Base-by-base conservation (phyloP, 2,888 invertebrate species). In the Mimachlamys varia region DNA sequence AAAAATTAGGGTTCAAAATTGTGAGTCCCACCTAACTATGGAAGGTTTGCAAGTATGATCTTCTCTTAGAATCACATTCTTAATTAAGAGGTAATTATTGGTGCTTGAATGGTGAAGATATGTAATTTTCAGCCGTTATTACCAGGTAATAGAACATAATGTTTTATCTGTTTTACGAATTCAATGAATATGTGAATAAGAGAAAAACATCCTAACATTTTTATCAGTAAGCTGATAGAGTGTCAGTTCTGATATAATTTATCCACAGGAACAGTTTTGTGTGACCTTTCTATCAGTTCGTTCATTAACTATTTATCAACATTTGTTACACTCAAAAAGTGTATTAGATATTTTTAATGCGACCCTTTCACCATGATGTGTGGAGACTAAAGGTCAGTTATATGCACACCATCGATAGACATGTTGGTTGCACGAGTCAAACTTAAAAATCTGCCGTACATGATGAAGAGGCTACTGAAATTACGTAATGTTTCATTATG, bases 291-390 rank as follows among this genome's bases (percentile, higher is more conserved):
- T 33, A 0, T 33, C n/a, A 1, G 5, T 76, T 22, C 7, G 33
- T 27, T 33, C 33, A 76, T 76, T 76, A 76, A 76, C 19, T 76
- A 76, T 76, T 76, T 76, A 76, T 76, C 12, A 76, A 12, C 27
- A 33, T 76, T 58, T 76, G 33, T 76, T 33, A 76, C 76, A 76
- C 33, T 76, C 76, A 22, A 27, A 76, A 76, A 76, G 76, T 33
- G 33, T 76, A 76, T 76, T 76, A 27, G 33, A 76, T 76, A 76
- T 76, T 76, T 33, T 76, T 76, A 76, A 76, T 76, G 76, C 7
- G 76, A 76, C 76, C 76, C 13, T 76, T 76, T 76, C 5, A 76
- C 27, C 12, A 76, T 76, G 27, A 76, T 76, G 22, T 7, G 76
- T 76, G 2, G 27, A 22, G 76, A 76, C 13, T 76, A 76, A 76